Base-by-base conservation (phyloP, 2,888 invertebrate genomes). In the Apodemia duryi region DNA sequence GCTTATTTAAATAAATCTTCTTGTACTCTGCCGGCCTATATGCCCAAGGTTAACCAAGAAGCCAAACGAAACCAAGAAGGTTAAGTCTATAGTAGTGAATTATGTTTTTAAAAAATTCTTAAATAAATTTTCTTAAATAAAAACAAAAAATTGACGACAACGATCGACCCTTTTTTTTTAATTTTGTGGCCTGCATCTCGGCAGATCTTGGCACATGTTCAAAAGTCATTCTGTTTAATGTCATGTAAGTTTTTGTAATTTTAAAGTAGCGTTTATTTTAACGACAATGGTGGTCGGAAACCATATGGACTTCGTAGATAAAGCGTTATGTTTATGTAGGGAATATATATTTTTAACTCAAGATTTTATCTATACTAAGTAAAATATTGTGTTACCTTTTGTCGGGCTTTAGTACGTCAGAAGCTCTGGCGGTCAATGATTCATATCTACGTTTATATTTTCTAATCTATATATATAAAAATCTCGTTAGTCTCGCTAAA, bases 221-320 rank as follows among this genome's bases (percentile, higher is more conserved):
- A 54, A 54, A 54, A 54, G 28, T 4, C 54, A 54, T 54, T 54
- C 54, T 29, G 7, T 28, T 28, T 6, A 54, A 54, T 29, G 54
- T 54, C 29, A 54, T 29, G 11, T 11, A 9, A 29, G 28, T 32
- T 57, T 57, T 32, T 29, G 32, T 57, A 57, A 32, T 11, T 28
- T 54, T 54, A 29, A 54, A 57, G 57, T 57, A 57, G 57, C 57
- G 57, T 32, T 57, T 32, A 32, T 57, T 57, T 29, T 29, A 57
- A 28, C 57, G 57, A 57, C 57, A 57, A 13, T 13, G 57, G 57
- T 57, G 29, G 57, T 57, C 29, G 57, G 13, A 32, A 32, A 57
- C 57, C 57, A 57, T 57, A 57, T 57, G 57, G 57, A 10, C 57
- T 5, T 11, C 11, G 6, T 49, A 49, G 46, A 57, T 32, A 57